Percentiles rank a stretch among this genome's conserved stretches.
phyloP scores from a whole-genome alignment of 2,113 vertebrate species.

The Tragelaphus buxtoni region DNA sequence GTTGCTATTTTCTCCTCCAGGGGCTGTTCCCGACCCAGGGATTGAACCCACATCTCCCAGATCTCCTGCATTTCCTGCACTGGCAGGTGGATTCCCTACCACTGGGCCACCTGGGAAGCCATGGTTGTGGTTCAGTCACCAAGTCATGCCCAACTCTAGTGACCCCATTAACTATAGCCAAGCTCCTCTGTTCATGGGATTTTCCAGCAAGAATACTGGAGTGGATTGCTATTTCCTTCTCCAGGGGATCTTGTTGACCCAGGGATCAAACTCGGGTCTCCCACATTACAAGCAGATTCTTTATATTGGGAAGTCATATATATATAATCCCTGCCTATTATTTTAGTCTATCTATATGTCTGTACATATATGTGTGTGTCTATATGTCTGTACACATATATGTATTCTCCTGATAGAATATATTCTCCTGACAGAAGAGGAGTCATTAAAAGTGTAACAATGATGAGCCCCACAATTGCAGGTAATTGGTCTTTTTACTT shows the following conservation, averaged over 20 bases:
- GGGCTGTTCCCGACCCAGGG: accelerated
- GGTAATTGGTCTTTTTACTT: neutral
- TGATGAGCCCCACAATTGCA: neutral
- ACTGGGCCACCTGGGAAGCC: neutral
- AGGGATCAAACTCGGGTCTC: neutral
- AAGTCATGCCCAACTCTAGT: neutral
- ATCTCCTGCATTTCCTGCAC: neutral
- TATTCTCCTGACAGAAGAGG: neutral
- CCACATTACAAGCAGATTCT: neutral
- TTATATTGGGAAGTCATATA: neutral
- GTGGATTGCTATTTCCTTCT: neutral
- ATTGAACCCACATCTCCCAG: neutral
- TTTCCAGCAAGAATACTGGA: neutral
- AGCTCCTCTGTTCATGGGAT: neutral
- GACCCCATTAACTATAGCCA: neutral
- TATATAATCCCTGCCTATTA: neutral
- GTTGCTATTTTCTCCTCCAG: neutral
- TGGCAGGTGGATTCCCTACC: neutral
- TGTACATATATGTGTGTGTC: neutral
- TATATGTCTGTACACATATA: neutral
- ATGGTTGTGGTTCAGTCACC: neutral
- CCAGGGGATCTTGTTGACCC: neutral
- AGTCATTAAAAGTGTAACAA: neutral
- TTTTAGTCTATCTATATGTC: neutral
- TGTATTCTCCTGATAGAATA: neutral